A percentile compares a stretch with the other conserved stretches of the same genome.
phyloP scores from a whole-genome alignment of 2,797 vertebrate species.

The Melanogrammus aeglefinus region DNA sequence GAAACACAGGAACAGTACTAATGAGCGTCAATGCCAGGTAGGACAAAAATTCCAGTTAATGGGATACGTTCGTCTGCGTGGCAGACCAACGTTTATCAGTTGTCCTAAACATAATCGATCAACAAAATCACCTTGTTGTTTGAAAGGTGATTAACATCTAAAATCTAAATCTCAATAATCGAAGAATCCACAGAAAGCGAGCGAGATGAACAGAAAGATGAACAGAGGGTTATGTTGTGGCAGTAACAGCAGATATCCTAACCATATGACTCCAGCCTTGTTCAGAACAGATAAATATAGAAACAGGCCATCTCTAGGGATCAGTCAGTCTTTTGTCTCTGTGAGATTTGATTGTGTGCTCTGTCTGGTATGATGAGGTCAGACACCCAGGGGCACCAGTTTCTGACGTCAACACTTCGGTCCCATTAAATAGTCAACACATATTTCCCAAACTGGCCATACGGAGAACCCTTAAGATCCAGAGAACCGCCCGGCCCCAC shows the following conservation, averaged over 20 bases:
- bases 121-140: neutral
- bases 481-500: neutral
- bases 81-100: neutral
- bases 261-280: neutral
- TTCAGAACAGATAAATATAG: neutral
- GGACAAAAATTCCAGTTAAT: neutral
- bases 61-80: neutral
- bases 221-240: neutral
- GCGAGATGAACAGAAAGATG: neutral
- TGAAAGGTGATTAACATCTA: neutral
- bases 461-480: neutral
- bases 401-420: neutral
- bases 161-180: neutral
- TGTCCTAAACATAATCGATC: neutral
- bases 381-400: neutral
- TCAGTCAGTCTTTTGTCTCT: neutral
- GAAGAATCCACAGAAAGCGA: neutral
- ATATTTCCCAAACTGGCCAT: neutral
- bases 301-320: neutral
- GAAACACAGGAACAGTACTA: neutral
- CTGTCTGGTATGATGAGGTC: neutral
- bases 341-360: neutral
- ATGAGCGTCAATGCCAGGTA: neutral
- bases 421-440: neutral
- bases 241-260: neutral